Evolutionary conservation across 2,797 vertebrate species (phyloP).

Genomic region (Ambastaia sidthimunki): DNA sequence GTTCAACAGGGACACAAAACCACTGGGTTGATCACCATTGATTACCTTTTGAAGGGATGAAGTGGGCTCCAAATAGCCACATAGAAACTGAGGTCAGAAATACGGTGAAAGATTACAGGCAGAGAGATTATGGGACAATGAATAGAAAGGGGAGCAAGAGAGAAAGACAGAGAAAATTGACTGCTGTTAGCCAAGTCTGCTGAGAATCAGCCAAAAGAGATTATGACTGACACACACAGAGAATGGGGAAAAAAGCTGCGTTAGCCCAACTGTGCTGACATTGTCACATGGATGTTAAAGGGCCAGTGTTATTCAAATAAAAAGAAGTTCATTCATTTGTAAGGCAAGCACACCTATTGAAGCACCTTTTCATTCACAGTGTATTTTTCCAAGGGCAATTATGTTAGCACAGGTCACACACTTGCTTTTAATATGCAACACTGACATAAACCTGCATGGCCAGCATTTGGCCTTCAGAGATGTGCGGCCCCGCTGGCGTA

Average conservation of each 20-base stretch:
- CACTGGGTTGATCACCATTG: conserved; percentile 1
- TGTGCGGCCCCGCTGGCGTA: not conserved
- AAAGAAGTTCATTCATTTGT: not conserved
- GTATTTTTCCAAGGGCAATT: conserved; percentile 6
- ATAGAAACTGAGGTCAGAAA: conserved; percentile 88
- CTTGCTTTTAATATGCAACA: conserved; percentile 28
- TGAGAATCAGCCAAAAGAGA: conserved; percentile 43
- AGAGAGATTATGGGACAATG: conserved; percentile 55
- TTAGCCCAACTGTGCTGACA: conserved; percentile 31
- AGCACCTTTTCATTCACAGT: not conserved
- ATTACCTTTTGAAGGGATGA: conserved; percentile 90
- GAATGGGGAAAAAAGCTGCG: conserved; percentile 13
- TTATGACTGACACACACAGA: conserved; percentile 41
- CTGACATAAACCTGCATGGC: conserved; percentile 24
- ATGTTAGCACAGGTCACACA: not conserved
- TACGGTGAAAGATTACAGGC: conserved; percentile 51
- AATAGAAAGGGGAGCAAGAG: conserved; percentile 7
- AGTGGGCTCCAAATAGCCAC: conserved; percentile 92
- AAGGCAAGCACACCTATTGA: not conserved
- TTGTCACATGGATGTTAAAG: conserved; percentile 13
- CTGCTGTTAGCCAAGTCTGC: conserved; percentile 37
- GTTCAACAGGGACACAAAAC: conserved; percentile 40
- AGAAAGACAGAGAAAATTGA: conserved; percentile 33
- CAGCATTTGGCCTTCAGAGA: conserved; percentile 21
- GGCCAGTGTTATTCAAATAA: conserved; percentile 26